These are phyloP conservation scores for Ophiothrix spiculata DNA, from an alignment of 35 echinoderm and acorn worm species.

Conservation along the genomic window DNA sequence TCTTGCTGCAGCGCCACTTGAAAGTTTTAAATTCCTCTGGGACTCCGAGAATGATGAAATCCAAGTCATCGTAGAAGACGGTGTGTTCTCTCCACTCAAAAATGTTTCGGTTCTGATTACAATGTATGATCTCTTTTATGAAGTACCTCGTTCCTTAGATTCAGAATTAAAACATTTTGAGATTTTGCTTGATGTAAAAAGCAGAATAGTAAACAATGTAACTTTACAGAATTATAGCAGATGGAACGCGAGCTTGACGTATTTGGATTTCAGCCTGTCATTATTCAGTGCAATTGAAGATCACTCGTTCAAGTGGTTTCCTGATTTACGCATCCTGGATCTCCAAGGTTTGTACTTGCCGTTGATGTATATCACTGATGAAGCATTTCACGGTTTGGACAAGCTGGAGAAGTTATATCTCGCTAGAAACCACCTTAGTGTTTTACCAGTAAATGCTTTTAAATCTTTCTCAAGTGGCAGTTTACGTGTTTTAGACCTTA, in stretches of 20 bases:
- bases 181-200: neutral
- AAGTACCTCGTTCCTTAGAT: neutral
- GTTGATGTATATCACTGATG: neutral
- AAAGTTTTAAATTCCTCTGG: neutral
- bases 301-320: neutral
- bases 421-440: neutral
- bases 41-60: neutral
- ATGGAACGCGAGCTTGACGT: neutral
- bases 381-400: neutral
- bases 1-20: neutral
- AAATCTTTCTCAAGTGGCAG: neutral
- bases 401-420: neutral
- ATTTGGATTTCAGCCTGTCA: neutral
- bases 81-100: neutral
- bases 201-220: neutral
- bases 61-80: neutral
- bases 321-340: neutral
- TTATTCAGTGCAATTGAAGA: neutral
- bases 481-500: neutral
- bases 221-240: neutral
- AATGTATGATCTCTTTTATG: neutral
- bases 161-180: neutral
- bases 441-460: neutral
- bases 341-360: neutral
- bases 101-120: neutral